A percentile compares a stretch with the other conserved stretches of the same genome.
Evolutionary conservation across 2,797 vertebrate species (phyloP).

Genomic region (Gallirallus australis): DNA sequence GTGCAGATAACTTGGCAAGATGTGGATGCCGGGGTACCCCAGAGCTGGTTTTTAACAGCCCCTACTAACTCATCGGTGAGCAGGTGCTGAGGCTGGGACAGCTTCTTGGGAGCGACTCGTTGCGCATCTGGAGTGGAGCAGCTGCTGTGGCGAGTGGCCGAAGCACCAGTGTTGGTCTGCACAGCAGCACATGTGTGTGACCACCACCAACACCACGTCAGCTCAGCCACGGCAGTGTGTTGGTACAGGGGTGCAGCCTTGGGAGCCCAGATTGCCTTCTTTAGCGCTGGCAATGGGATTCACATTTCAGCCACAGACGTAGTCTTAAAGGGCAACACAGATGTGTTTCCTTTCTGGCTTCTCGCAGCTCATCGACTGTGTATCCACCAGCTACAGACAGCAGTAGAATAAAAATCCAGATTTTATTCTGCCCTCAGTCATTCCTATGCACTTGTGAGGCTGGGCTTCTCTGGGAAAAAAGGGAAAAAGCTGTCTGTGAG

Average conservation of each 20-base stretch:
- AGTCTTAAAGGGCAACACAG: background rate
- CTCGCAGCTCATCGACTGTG: accelerated
- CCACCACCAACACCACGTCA: background rate
- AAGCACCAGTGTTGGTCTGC: too few species aligned
- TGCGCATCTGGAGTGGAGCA: background rate
- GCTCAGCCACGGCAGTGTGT: accelerated
- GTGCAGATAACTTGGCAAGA: background rate
- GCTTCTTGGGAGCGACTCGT: background rate
- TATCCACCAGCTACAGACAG: background rate
- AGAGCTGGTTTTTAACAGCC: background rate
- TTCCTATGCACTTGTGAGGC: background rate
- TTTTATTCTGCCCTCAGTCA: background rate
- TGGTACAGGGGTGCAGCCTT: background rate
- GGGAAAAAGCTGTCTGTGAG: background rate
- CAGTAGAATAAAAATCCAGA: background rate
- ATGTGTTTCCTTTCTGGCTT: background rate
- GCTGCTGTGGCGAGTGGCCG: background rate
- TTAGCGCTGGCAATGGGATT: background rate
- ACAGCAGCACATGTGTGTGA: accelerated
- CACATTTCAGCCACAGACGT: accelerated
- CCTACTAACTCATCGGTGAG: accelerated
- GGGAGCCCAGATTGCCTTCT: background rate
- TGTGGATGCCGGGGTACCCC: background rate
- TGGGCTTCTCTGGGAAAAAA: background rate
- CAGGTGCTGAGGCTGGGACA: accelerated